Conservation (phyloP, 2,113 vertebrate genomes). For the Callaeas wilsoni region DNA sequence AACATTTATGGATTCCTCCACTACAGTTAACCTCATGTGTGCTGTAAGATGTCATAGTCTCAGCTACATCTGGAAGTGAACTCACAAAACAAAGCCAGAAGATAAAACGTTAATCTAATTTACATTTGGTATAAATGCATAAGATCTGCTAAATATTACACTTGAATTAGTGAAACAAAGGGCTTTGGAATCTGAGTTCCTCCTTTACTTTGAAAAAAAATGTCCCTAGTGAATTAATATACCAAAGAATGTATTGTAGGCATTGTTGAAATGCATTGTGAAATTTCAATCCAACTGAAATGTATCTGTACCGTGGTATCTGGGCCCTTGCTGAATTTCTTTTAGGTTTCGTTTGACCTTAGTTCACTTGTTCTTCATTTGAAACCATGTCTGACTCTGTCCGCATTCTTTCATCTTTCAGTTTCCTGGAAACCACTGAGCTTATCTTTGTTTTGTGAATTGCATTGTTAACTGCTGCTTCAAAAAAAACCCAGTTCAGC, state of each 20-base stretch:
- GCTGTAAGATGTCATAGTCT: not conserved
- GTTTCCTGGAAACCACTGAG: slow-evolving; percentile 80
- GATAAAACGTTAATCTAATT: not conserved
- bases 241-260: slow-evolving; percentile 50
- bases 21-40: not conserved
- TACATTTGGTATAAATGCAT: not conserved
- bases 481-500: slow-evolving; percentile 64
- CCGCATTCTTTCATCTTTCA: slow-evolving; percentile 73
- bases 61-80: not conserved
- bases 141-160: slow-evolving; percentile 12
- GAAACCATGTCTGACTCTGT: slow-evolving; percentile 58
- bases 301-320: not conserved
- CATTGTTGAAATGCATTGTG: slow-evolving; percentile 54
- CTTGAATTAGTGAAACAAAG: not conserved
- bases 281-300: slow-evolving; percentile 13
- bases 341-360: slow-evolving; percentile 61
- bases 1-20: not conserved
- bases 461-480: slow-evolving; percentile 74
- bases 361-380: slow-evolving; percentile 64
- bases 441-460: slow-evolving; percentile 70
- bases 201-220: not conserved
- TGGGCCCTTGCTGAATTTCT: slow-evolving; percentile 55
- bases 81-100: not conserved
- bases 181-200: not conserved
- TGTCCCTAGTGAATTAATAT: slow-evolving; percentile 26